A percentile compares a stretch with the other conserved stretches of the same genome.
Evolutionary conservation across 2,888 invertebrate genomes (phyloP).

Genomic region (Hydroisotoma schaefferi): DNA sequence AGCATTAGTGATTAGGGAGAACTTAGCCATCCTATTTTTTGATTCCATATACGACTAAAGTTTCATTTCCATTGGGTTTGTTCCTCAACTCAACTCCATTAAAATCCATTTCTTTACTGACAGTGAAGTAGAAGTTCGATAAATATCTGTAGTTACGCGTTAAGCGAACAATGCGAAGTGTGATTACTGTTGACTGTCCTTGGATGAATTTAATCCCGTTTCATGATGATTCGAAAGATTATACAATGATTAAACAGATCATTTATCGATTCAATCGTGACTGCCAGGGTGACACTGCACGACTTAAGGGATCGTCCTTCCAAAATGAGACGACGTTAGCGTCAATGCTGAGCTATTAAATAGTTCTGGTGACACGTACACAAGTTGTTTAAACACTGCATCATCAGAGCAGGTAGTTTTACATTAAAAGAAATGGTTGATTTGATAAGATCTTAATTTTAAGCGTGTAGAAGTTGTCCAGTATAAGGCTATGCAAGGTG

Average conservation of each 20-base stretch:
- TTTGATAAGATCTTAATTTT: too few species aligned
- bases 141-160: too few species aligned
- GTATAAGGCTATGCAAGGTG: too few species aligned
- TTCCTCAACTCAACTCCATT: too few species aligned
- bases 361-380: background rate
- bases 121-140: too few species aligned
- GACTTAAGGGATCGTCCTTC: background rate
- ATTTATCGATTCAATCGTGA: conserved; percentile 9
- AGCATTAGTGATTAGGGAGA: conserved; percentile 1
- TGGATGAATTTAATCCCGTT: conserved; percentile 1
- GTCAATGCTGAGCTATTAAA: conserved; percentile 3
- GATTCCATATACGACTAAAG: background rate
- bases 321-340: background rate
- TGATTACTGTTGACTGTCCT: conserved; percentile 2
- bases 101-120: too few species aligned
- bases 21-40: conserved; percentile 3
- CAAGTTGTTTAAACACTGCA: too few species aligned
- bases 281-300: conserved; percentile 5
- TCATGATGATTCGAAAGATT: conserved; percentile 1
- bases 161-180: background rate
- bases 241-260: background rate
- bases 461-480: too few species aligned
- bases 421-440: too few species aligned
- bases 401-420: too few species aligned
- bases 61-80: too few species aligned